These are phyloP conservation scores for Creontiades dilutus DNA, from an alignment of 2,888 invertebrate genomes.

Conservation along the genomic window DNA sequence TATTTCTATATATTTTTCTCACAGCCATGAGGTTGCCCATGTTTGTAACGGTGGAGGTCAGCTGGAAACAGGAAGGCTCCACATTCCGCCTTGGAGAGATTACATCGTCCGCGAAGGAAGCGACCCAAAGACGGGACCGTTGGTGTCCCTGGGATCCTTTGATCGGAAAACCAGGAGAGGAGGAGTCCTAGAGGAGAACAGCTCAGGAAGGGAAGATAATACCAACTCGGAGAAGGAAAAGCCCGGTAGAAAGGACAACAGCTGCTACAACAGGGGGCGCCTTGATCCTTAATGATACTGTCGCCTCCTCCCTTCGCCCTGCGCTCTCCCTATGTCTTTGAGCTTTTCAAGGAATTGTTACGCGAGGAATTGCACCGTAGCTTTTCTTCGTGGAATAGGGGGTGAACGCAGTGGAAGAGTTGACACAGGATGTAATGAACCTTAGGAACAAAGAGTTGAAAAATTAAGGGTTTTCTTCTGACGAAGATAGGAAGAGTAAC, in stretches of 20 bases:
- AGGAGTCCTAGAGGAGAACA: neutral
- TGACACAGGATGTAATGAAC: constrained; percentile 57
- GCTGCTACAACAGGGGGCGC: neutral
- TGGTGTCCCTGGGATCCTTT: neutral
- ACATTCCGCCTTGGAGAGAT: constrained; percentile 20
- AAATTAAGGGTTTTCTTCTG: constrained; percentile 42
- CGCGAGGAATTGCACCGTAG: constrained; percentile 47
- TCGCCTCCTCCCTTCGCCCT: neutral
- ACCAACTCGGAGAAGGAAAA: constrained; percentile 20
- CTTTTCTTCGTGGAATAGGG: constrained; percentile 31
- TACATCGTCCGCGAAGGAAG: constrained; percentile 4
- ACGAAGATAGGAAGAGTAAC: neutral
- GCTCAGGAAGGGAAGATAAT: neutral
- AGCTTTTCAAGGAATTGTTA: constrained; percentile 45
- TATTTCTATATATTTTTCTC: too few relatives aligned
- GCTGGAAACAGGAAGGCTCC: too few relatives aligned
- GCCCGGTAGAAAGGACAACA: constrained; percentile 50
- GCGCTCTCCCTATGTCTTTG: constrained; percentile 12
- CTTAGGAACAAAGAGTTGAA: constrained; percentile 64
- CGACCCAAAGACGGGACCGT: neutral
- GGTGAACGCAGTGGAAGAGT: neutral
- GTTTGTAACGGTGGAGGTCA: too few relatives aligned
- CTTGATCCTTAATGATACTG: constrained; percentile 61
- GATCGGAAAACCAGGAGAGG: constrained; percentile 17
- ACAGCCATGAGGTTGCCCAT: too few relatives aligned